Conservation (phyloP, 2,888 invertebrate species). For the Leptarthrus brevirostris region DNA sequence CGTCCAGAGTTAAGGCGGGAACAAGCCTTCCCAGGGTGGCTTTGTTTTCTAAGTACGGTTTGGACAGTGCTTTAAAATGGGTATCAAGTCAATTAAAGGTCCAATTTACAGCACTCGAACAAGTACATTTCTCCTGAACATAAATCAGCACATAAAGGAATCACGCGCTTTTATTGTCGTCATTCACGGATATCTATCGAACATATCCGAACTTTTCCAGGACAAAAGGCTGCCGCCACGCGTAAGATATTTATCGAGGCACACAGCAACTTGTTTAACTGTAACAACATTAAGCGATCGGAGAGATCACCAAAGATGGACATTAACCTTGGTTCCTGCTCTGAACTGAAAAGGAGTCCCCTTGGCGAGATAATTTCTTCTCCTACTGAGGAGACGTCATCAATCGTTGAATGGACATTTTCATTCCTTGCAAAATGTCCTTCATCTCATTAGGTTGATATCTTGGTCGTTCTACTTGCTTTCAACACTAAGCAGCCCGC, state of each 20-base stretch:
- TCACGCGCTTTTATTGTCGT: not conserved
- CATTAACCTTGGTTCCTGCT: constrained; percentile 12
- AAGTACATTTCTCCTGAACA: no score
- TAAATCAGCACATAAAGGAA: not conserved
- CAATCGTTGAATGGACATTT: constrained; percentile 1
- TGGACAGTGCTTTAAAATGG: no score
- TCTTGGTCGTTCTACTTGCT: not conserved
- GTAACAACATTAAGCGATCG: constrained; percentile 30
- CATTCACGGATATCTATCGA: constrained; percentile 21
- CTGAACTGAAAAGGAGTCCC: not conserved
- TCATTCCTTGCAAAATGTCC: constrained; percentile 6
- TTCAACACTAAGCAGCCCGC: not conserved
- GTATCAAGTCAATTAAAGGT: no score
- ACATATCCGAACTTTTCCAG: not conserved
- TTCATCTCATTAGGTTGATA: constrained; percentile 34
- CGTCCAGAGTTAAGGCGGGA: no score
- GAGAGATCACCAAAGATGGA: constrained; percentile 7
- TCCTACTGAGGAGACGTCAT: constrained; percentile 13
- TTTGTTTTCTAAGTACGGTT: not conserved
- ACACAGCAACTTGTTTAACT: constrained; percentile 24
- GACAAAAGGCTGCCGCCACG: constrained; percentile 28
- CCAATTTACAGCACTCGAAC: no score
- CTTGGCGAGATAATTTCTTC: constrained; percentile 31
- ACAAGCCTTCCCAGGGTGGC: not conserved
- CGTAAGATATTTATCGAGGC: constrained; percentile 19